Conservation (phyloP, 1,140 invertebrate genomes). For the Cyclargus thomasi region DNA sequence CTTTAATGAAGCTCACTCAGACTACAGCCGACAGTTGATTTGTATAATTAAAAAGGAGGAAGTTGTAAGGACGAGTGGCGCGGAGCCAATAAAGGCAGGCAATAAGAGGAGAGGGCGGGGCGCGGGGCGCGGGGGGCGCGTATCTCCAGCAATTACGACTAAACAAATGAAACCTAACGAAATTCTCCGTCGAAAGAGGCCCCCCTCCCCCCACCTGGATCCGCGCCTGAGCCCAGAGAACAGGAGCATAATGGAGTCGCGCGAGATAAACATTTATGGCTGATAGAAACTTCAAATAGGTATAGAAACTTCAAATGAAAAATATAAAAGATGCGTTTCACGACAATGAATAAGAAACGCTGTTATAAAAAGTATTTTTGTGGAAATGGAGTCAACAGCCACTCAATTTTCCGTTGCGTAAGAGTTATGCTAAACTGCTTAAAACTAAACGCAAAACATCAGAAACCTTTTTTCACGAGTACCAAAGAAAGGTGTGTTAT, state of each 20-base stretch:
- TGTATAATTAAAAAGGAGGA: not conserved
- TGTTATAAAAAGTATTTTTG: no score
- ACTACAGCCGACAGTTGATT: not conserved
- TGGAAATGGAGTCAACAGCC: no score
- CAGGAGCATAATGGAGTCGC: slow-evolving; percentile 2
- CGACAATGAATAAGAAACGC: no score
- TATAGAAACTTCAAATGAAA: no score
- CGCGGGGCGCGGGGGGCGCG: slow-evolving; percentile 30
- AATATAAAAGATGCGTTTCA: no score
- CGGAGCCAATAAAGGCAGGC: slow-evolving; percentile 41
- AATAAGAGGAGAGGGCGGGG: slow-evolving; percentile 41
- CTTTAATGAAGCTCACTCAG: slow-evolving; percentile 1
- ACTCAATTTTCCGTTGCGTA: no score
- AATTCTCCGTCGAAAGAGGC: slow-evolving; percentile 49
- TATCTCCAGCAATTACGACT: slow-evolving; percentile 64
- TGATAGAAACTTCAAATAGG: no score
- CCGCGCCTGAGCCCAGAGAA: slow-evolving; percentile 24
- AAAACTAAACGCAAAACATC: no score
- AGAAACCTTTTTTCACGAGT: no score
- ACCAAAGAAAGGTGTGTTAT: no score
- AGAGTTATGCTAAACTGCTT: no score
- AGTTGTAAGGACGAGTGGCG: not conserved
- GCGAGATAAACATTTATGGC: no score
- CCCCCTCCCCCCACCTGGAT: not conserved
- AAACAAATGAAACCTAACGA: slow-evolving; percentile 70